Conservation (phyloP, 1,140 invertebrate genomes). For the Arctopsyche grandis region DNA sequence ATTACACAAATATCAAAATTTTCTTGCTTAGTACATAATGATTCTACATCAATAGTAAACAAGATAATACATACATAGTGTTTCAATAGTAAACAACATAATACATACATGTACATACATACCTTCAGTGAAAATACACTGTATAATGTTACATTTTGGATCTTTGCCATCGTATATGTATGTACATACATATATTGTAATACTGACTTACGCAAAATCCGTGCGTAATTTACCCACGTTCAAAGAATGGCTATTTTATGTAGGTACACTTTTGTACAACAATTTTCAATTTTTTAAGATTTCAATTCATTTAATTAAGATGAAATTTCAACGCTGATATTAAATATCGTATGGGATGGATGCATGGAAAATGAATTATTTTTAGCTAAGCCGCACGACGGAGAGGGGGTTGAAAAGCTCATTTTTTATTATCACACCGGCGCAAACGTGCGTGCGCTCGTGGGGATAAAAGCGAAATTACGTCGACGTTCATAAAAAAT, state of each 20-base stretch:
- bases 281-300: too few species aligned
- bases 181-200: not conserved
- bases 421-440: constrained; percentile 29
- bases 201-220: not conserved
- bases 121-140: too few species aligned
- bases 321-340: too few species aligned
- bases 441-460: not conserved
- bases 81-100: constrained; percentile 14
- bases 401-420: not conserved
- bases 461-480: constrained; percentile 34
- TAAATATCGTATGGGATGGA: not conserved
- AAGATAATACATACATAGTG: not conserved
- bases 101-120: not conserved
- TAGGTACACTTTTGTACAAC: too few species aligned
- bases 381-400: not conserved
- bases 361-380: constrained; percentile 9
- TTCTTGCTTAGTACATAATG: not conserved
- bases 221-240: constrained; percentile 4
- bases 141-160: not conserved
- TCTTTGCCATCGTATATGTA: not conserved
- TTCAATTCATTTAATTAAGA: too few species aligned
- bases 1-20: not conserved
- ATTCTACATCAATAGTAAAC: not conserved
- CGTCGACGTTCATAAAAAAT: constrained; percentile 43
- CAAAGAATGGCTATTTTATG: constrained; percentile 1